These are phyloP conservation scores for Nycticebus coucang DNA, from an alignment of 2,113 vertebrate species.

Conservation along the genomic window DNA sequence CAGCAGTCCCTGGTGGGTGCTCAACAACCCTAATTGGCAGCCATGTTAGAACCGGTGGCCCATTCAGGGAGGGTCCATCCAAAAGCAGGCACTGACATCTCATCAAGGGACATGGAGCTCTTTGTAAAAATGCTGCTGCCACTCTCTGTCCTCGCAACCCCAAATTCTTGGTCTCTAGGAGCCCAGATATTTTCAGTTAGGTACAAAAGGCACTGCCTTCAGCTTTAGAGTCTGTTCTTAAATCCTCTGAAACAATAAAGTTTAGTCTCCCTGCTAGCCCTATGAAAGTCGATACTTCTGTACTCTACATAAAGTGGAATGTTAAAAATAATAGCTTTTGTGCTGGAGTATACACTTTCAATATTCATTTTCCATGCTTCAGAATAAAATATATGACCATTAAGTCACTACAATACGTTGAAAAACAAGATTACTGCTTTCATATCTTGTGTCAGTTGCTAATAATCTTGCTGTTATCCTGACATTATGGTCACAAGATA, in stretches of 20 bases:
- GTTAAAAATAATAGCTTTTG: constrained; percentile 75
- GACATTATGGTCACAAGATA: constrained; percentile 73
- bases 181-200: not conserved
- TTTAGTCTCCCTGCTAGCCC: constrained; percentile 32
- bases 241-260: constrained; percentile 58
- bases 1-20: not conserved
- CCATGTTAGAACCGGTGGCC: not conserved
- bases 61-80: not conserved
- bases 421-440: constrained; percentile 81
- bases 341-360: constrained; percentile 71
- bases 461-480: constrained; percentile 80
- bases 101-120: not conserved
- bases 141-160: not conserved
- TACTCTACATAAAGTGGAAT: constrained; percentile 65
- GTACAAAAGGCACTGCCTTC: constrained; percentile 51
- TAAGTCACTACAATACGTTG: constrained; percentile 77
- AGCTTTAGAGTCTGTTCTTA: constrained; percentile 46
- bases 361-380: constrained; percentile 77
- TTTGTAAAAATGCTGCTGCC: not conserved
- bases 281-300: constrained; percentile 67
- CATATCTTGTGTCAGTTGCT: constrained; percentile 75
- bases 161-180: constrained; percentile 31
- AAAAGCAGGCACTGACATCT: not conserved
- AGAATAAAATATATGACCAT: constrained; percentile 74
- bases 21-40: not conserved